Conservation (phyloP, 1,140 invertebrate species). For the Sesamia nonagrioides region DNA sequence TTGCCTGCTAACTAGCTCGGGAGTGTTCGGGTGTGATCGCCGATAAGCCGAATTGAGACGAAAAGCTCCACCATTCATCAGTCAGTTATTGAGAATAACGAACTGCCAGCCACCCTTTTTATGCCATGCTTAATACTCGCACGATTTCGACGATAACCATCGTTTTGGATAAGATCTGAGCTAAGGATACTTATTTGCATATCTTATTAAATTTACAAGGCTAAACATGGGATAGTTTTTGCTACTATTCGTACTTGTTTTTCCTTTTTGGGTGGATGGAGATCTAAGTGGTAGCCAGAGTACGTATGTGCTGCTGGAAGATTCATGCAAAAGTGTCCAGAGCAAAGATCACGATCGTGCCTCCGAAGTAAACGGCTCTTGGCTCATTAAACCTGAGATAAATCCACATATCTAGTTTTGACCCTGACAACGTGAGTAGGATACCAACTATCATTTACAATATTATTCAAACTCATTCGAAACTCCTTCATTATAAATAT, state of each 20-base stretch:
- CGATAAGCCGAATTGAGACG: constrained; percentile 84
- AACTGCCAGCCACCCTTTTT: constrained; percentile 72
- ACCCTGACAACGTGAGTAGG: constrained; percentile 30
- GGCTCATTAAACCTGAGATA: constrained; percentile 33
- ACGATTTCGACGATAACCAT: constrained; percentile 63
- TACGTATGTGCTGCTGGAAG: constrained; percentile 2
- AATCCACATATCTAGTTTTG: constrained; percentile 22
- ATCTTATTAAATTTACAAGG: constrained; percentile 45
- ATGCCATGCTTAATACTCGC: constrained; percentile 72
- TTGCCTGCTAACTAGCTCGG: constrained; percentile 76
- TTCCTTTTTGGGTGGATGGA: constrained; percentile 7
- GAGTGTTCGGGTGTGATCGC: constrained; percentile 69
- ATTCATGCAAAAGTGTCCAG: constrained; percentile 25
- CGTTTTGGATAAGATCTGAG: constrained; percentile 49
- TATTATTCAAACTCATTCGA: not conserved
- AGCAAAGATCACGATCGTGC: constrained; percentile 33
- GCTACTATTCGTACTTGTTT: constrained; percentile 6
- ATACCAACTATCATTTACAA: constrained; percentile 11
- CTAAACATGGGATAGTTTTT: constrained; percentile 41
- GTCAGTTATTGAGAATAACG: constrained; percentile 80
- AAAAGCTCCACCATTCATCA: constrained; percentile 79
- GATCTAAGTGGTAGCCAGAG: constrained; percentile 21
- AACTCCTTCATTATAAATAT: constrained; percentile 18
- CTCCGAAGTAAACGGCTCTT: constrained; percentile 23
- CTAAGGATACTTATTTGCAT: constrained; percentile 43